Conservation (phyloP, 2,797 vertebrate genomes). For the Aratinga solstitialis region DNA sequence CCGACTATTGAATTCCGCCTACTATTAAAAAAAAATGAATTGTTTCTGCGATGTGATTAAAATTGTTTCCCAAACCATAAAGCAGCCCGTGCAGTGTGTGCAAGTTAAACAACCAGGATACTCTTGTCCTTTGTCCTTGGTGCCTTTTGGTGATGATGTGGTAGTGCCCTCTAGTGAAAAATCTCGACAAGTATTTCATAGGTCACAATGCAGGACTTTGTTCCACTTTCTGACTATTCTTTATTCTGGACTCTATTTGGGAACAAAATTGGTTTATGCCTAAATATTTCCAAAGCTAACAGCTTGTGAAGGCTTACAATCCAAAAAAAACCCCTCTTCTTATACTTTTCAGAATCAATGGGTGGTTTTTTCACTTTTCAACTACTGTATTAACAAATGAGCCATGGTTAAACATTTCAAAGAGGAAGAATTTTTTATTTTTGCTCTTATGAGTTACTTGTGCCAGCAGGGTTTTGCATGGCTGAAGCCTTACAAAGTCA, state of each 20-base stretch:
- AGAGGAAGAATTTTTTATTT: conserved; percentile 43
- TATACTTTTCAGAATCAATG: background rate
- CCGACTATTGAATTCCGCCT: background rate
- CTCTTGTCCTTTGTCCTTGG: conserved; percentile 72
- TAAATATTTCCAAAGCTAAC: conserved; percentile 48
- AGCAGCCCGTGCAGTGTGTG: background rate
- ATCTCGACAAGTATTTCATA: conserved; percentile 20
- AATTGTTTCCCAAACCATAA: background rate
- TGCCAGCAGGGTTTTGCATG: conserved; percentile 65
- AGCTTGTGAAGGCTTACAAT: background rate
- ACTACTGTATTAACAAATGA: conserved; percentile 8
- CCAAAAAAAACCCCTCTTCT: background rate
- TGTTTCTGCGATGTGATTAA: conserved; percentile 25
- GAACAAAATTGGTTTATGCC: conserved; percentile 1
- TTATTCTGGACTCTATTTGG: conserved; percentile 12
- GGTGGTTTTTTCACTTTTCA: conserved; percentile 21
- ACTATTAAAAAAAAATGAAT: background rate
- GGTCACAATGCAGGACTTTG: background rate
- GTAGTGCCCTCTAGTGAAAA: conserved; percentile 89
- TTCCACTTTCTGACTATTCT: background rate
- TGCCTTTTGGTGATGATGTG: conserved; percentile 80
- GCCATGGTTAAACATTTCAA: background rate
- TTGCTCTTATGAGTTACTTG: background rate
- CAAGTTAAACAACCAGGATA: conserved; percentile 55
- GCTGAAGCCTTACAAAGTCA: conserved; percentile 62